Evolutionary conservation across 2,797 vertebrate genomes (phyloP).

Genomic region (Urosaurus nigricauda): DNA sequence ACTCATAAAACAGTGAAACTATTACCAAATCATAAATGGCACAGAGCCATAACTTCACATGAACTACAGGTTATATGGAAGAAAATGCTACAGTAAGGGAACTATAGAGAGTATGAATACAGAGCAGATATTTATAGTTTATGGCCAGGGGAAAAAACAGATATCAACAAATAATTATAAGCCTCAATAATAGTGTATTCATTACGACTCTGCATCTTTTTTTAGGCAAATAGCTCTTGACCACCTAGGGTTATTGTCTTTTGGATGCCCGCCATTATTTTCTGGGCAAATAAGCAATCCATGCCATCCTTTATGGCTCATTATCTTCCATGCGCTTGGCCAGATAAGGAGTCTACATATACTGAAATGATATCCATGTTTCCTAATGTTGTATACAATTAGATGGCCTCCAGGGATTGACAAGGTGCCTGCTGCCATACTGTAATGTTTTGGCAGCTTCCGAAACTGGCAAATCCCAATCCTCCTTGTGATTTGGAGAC

Average conservation of each 20-base stretch:
- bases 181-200: not conserved
- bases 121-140: not conserved
- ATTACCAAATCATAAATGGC: no score
- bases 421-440: conserved; percentile 51
- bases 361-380: not conserved
- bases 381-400: conserved; percentile 39
- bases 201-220: not conserved
- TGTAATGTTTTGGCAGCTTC: conserved; percentile 56
- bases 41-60: no score
- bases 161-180: not conserved
- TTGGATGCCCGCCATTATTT: conserved; percentile 58
- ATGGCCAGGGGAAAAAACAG: not conserved
- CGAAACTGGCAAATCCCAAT: conserved; percentile 50
- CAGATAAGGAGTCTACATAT: conserved; percentile 26
- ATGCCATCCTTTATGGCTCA: conserved; percentile 42
- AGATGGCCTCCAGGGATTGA: conserved; percentile 55
- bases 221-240: not conserved
- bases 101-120: not conserved
- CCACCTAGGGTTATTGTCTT: conserved; percentile 28
- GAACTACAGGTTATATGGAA: no score
- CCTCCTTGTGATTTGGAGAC: conserved; percentile 53
- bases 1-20: no score
- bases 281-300: conserved; percentile 59
- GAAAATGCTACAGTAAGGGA: no score
- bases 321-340: conserved; percentile 49